Base-by-base conservation (phyloP, 2,888 invertebrate species). In the Apotomis capreana region DNA sequence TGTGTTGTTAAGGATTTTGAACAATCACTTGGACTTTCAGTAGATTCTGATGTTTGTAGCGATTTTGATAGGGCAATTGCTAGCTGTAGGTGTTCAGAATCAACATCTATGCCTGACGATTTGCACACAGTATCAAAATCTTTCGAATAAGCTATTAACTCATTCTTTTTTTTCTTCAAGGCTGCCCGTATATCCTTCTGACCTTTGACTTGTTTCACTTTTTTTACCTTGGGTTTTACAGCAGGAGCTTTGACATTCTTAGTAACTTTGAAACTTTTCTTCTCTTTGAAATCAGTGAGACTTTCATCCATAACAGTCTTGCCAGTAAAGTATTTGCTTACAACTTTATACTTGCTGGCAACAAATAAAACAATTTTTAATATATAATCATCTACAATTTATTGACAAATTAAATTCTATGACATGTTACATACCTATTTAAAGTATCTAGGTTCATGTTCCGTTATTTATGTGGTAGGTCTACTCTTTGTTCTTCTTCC, bases 41-140 rank as follows among this genome's bases (percentile, higher is more conserved):
- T 68, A 52, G 69, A 51, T 54, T 78, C 76, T n/a, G 68, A 55
- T 40, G 78, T 63, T 73, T 89, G 82, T 4, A 94, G 82, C 0
- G 96, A 96, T 81, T 94, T 94, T 3, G 96, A 96, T 72, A 96
- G 83, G 12, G 95, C 95, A 77, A 96, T 89, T 58, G 95, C 96
- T 84, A 96, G 80, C 83, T 95, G 95, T 74, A 96, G 86, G 77
- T 96, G 95, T 78, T 96, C 95, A 0, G 95, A 88, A 87, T 95
- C 94, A 60, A 95, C 88, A 83, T 95, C 95, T 67, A 90, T 79
- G 1, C 92, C 92, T 68, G 86, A 87, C 75, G 85, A 80, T 73
- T 85, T 87, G 76, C 89, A 94, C 74, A 92, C 89, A 80, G 81
- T 85, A 78, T 88, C 89, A 87, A 89, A 93, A 74, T 88, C 84